Conservation (phyloP, 2,888 invertebrate species). For the Aplocera efformata region DNA sequence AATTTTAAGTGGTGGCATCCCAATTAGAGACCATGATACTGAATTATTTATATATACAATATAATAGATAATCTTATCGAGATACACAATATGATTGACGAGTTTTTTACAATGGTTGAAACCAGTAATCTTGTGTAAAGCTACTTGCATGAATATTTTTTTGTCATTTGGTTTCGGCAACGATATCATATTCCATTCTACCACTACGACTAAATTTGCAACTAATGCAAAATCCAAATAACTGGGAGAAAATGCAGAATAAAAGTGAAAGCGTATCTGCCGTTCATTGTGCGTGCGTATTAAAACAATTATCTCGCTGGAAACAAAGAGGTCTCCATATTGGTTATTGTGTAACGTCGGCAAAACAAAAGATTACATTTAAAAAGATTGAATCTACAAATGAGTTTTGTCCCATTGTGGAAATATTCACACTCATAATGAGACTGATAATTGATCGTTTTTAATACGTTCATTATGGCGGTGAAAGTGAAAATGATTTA, state of each 20-base stretch:
- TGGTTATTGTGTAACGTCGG: slow-evolving; percentile 40
- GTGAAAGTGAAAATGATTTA: slow-evolving; percentile 30
- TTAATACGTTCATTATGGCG: slow-evolving; percentile 15
- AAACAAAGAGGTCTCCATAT: slow-evolving; percentile 29
- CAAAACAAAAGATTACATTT: slow-evolving; percentile 34
- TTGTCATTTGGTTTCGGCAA: neutral
- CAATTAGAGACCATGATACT: slow-evolving; percentile 66
- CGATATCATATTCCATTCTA: neutral
- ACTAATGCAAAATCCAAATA: neutral
- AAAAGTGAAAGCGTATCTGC: slow-evolving; percentile 59
- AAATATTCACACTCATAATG: slow-evolving; percentile 37
- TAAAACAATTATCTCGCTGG: slow-evolving; percentile 53
- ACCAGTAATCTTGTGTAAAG: neutral
- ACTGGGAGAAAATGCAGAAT: slow-evolving; percentile 51
- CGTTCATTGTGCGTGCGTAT: slow-evolving; percentile 45
- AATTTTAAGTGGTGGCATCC: slow-evolving; percentile 39
- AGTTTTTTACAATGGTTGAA: slow-evolving; percentile 19
- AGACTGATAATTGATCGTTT: slow-evolving; percentile 26
- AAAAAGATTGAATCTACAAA: slow-evolving; percentile 20
- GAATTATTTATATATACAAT: slow-evolving; percentile 44
- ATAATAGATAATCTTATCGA: slow-evolving; percentile 38
- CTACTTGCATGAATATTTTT: neutral
- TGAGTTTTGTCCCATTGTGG: slow-evolving; percentile 30
- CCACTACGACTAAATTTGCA: neutral
- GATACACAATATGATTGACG: slow-evolving; percentile 37